phyloP scores from a whole-genome alignment of 2,113 vertebrate species.

The Pogonocichla stellata region DNA sequence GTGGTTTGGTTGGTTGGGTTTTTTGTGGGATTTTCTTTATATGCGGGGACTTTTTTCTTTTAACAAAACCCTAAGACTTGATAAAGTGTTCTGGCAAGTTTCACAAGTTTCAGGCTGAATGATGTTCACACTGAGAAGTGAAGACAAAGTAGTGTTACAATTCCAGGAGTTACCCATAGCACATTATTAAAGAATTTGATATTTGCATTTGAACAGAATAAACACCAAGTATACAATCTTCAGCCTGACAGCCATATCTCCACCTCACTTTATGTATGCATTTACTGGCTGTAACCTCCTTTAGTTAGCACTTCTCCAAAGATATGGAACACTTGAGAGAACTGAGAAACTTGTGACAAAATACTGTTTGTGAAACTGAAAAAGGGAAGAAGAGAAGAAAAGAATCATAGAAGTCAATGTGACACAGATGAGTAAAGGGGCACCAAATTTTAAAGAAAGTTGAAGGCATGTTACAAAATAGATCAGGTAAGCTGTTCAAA shows the following conservation, averaged over 20 bases:
- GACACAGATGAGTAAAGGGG: background rate
- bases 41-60: background rate
- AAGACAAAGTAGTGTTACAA: background rate
- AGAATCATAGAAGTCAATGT: background rate
- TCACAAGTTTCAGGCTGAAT: background rate
- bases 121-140: background rate
- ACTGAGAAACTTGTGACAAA: background rate
- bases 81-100: background rate
- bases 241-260: background rate
- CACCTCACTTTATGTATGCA: background rate
- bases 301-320: background rate
- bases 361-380: background rate
- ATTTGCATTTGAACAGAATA: background rate
- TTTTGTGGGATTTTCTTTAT: background rate
- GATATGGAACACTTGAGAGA: background rate
- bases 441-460: background rate
- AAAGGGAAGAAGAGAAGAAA: background rate
- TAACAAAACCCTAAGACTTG: background rate
- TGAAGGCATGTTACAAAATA: background rate
- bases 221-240: background rate
- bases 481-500: background rate
- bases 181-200: background rate
- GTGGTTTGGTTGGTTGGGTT: background rate
- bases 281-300: background rate
- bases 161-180: background rate